Conservation (phyloP, 2,888 invertebrate species). For the Anthophora plumipes region DNA sequence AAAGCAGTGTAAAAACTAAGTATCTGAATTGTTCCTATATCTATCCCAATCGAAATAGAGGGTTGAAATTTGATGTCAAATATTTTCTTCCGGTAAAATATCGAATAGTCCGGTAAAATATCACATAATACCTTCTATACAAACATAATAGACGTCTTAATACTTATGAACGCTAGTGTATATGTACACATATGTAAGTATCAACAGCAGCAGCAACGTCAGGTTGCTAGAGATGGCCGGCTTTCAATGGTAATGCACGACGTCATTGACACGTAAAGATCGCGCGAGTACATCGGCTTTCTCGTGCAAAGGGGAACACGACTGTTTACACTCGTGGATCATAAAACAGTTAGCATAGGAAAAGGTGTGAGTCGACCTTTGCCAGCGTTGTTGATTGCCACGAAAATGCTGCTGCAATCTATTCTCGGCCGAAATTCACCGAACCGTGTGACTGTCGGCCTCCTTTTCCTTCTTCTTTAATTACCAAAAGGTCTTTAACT, state of each 20-base stretch:
- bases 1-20: no score
- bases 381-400: conserved; percentile 49
- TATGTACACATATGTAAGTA: no score
- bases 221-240: neutral
- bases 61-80: no score
- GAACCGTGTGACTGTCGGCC: conserved; percentile 61
- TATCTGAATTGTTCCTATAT: no score
- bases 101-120: no score
- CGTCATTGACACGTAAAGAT: conserved; percentile 58
- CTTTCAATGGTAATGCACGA: conserved; percentile 29
- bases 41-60: no score
- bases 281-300: conserved; percentile 54
- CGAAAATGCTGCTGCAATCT: conserved; percentile 49
- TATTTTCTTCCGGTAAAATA: no score
- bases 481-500: conserved; percentile 36
- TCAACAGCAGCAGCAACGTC: neutral
- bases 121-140: no score
- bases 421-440: conserved; percentile 48
- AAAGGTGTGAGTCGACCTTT: conserved; percentile 68
- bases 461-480: conserved; percentile 47
- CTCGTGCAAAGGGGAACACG: conserved; percentile 65
- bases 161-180: no score
- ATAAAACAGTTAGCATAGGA: conserved; percentile 50
- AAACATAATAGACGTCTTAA: no score
- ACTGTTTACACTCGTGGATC: conserved; percentile 64